phyloP scores from a whole-genome alignment of 1,140 invertebrate genomes.

The Caenorhabditis tropicalis region DNA sequence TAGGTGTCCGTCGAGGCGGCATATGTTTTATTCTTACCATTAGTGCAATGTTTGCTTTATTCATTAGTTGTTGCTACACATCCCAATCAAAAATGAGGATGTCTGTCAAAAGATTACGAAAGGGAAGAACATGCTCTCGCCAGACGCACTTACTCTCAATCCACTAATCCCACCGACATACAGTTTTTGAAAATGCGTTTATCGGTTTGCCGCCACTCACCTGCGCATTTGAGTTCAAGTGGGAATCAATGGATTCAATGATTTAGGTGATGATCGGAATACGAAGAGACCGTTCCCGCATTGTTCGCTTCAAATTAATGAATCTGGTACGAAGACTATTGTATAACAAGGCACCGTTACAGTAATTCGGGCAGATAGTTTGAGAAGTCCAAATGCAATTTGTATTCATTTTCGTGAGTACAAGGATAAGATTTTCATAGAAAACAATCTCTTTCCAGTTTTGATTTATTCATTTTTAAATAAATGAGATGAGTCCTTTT shows the following conservation, averaged over 20 bases:
- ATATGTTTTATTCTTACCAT: constrained; percentile 28
- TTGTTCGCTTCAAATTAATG: neutral
- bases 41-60: constrained; percentile 38
- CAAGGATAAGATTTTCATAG: no score
- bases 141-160: constrained; percentile 32
- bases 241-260: constrained; percentile 4
- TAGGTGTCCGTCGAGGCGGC: constrained; percentile 12
- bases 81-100: constrained; percentile 31
- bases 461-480: no score
- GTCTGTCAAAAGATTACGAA: constrained; percentile 33
- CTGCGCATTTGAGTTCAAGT: constrained; percentile 14
- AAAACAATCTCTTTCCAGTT: no score
- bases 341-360: no score
- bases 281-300: neutral
- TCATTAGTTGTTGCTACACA: constrained; percentile 33
- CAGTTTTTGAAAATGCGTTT: constrained; percentile 45
- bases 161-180: constrained; percentile 10
- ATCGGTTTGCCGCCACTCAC: constrained; percentile 14
- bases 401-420: no score
- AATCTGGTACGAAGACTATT: no score
- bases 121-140: neutral
- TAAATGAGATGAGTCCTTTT: no score
- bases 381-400: no score
- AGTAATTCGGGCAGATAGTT: no score
- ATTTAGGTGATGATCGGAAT: neutral